Conservation (phyloP, 2,888 invertebrate species). For the Amphipyra tragopoginis region DNA sequence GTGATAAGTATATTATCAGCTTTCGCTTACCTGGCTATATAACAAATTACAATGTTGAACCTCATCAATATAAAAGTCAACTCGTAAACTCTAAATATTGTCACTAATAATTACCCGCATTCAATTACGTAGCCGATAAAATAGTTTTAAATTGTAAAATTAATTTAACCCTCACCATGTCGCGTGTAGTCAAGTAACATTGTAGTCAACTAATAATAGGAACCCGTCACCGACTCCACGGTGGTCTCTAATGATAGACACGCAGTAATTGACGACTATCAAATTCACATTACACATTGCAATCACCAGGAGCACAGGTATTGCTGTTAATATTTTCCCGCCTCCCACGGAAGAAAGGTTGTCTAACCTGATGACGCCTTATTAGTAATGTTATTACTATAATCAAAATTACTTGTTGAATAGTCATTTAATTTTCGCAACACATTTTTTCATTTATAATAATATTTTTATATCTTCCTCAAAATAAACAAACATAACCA, state of each 20-base stretch:
- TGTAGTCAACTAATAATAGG: constrained; percentile 32
- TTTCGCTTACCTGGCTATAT: too few species aligned
- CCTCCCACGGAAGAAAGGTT: constrained; percentile 36
- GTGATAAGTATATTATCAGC: too few species aligned
- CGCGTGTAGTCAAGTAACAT: constrained; percentile 18
- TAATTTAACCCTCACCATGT: constrained; percentile 29
- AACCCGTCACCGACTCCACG: constrained; percentile 37
- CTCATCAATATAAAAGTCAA: constrained; percentile 2
- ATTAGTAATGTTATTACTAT: constrained; percentile 24
- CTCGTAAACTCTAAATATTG: not conserved
- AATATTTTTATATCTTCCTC: too few species aligned
- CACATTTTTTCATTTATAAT: not conserved
- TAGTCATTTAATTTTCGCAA: not conserved
- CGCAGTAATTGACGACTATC: constrained; percentile 53
- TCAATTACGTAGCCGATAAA: constrained; percentile 44
- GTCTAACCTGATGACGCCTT: constrained; percentile 15
- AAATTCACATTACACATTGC: constrained; percentile 57
- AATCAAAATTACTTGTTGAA: not conserved
- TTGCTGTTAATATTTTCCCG: constrained; percentile 20
- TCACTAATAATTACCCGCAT: constrained; percentile 45
- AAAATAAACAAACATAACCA: constrained; percentile 31
- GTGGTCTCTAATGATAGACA: constrained; percentile 57
- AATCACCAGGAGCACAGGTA: constrained; percentile 32
- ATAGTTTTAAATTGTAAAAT: constrained; percentile 39
- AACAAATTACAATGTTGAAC: constrained; percentile 7